A percentile compares a stretch with the other conserved stretches of the same genome.
Evolutionary conservation across 2,113 vertebrate species (phyloP).

Genomic region (Salminus brasiliensis): DNA sequence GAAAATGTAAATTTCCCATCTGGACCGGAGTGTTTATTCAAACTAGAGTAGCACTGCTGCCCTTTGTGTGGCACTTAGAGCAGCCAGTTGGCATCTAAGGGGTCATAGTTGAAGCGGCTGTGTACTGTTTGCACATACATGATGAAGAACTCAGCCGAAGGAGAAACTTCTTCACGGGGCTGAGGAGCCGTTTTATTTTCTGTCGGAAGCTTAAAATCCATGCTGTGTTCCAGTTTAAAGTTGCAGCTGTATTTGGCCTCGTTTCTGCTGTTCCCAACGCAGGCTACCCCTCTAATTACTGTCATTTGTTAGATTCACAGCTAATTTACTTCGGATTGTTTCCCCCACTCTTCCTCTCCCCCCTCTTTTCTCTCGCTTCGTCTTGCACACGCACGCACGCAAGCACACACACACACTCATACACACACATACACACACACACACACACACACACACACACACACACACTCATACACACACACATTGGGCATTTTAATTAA

Average conservation of each 20-base stretch:
- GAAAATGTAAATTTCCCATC: slow-evolving; percentile 33
- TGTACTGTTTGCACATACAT: background rate
- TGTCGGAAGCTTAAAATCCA: slow-evolving; percentile 43
- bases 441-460: slow-evolving; percentile 8
- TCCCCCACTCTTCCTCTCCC: slow-evolving; percentile 50
- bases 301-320: slow-evolving; percentile 76
- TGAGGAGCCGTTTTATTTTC: background rate
- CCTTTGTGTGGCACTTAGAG: slow-evolving; percentile 4
- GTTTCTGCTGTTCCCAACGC: slow-evolving; percentile 54
- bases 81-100: background rate
- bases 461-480: background rate
- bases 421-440: slow-evolving; percentile 6
- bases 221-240: slow-evolving; percentile 47
- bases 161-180: background rate
- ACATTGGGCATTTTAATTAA: slow-evolving; percentile 51
- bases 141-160: slow-evolving; percentile 1
- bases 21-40: slow-evolving; percentile 21
- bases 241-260: slow-evolving; percentile 59
- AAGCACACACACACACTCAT: no score
- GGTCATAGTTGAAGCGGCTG: slow-evolving; percentile 13
- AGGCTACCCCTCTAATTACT: slow-evolving; percentile 69
- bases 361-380: slow-evolving; percentile 1
- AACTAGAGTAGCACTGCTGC: background rate
- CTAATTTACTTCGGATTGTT: slow-evolving; percentile 70
- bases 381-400: background rate